Percentiles rank a stretch among this genome's conserved stretches.
phyloP scores from a whole-genome alignment of 2,113 vertebrate species.

The Indicator indicator region DNA sequence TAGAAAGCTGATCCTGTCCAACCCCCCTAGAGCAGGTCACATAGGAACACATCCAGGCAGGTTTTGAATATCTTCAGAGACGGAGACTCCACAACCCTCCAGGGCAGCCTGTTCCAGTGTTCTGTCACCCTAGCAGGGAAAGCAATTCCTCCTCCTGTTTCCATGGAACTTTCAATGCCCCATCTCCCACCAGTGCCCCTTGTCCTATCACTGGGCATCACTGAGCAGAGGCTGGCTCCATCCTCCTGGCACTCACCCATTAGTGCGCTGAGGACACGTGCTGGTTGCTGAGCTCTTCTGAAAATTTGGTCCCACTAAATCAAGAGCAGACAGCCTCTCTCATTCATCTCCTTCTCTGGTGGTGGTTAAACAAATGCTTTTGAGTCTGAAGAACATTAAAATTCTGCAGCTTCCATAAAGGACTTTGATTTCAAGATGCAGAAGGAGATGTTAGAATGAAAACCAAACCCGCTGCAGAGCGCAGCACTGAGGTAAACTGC shows the following conservation, averaged over 20 bases:
- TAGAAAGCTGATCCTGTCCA: no score
- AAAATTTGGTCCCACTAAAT: conserved; percentile 61
- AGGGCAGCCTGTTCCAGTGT: no score
- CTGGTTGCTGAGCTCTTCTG: conserved; percentile 8
- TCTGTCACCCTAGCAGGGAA: no score
- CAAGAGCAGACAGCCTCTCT: conserved; percentile 48
- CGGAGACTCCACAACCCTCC: no score
- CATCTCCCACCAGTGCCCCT: no score
- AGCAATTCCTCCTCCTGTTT: no score
- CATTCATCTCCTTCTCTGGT: conserved; percentile 61
- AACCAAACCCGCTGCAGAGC: conserved; percentile 46
- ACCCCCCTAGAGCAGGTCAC: no score
- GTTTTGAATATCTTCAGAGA: no score
- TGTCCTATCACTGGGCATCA: no score
- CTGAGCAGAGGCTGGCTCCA: no score
- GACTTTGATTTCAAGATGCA: conserved; percentile 66
- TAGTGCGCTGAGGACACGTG: background rate
- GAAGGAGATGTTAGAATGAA: conserved; percentile 60
- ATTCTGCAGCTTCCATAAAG: conserved; percentile 65
- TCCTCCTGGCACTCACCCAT: background rate
- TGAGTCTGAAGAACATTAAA: conserved; percentile 64
- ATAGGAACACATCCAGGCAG: no score
- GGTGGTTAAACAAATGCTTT: conserved; percentile 67
- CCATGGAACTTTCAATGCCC: no score
- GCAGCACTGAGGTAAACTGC: conserved; percentile 42